phyloP scores from a whole-genome alignment of 53 echinoderm and acorn worm genomes.

The Zoroaster sp. region DNA sequence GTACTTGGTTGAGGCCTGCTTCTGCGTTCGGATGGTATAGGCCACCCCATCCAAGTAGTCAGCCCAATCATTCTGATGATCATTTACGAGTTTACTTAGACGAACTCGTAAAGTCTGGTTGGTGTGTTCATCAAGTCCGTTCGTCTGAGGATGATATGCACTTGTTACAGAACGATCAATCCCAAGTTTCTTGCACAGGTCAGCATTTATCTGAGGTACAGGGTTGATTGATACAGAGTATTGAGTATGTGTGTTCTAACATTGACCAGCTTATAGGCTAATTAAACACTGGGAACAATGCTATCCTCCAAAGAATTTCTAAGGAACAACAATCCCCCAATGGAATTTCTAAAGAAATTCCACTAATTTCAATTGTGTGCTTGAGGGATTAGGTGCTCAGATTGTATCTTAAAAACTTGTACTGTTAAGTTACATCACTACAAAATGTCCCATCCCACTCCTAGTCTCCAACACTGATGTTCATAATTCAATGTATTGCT shows the following conservation, averaged over 20 bases:
- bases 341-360: too few relatives aligned
- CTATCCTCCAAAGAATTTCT: neutral
- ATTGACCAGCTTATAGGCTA: too few relatives aligned
- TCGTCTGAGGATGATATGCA: conserved; percentile 4
- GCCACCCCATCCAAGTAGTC: conserved; percentile 5
- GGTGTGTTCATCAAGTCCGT: neutral
- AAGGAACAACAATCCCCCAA: neutral
- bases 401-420: neutral
- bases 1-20: neutral
- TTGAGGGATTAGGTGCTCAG: too few relatives aligned
- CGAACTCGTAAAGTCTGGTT: neutral
- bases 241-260: neutral
- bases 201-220: neutral
- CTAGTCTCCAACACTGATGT: neutral
- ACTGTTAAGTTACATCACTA: neutral
- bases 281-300: too few relatives aligned
- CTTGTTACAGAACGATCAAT: neutral
- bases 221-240: too few relatives aligned
- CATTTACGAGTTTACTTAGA: neutral
- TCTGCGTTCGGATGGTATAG: conserved; percentile 1
- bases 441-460: neutral
- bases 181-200: neutral
- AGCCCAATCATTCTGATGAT: neutral
- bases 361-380: too few relatives aligned
- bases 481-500: neutral